These are phyloP conservation scores for Tenebrio molitor DNA, from an alignment of 1,140 invertebrate species.

Conservation along the genomic window DNA sequence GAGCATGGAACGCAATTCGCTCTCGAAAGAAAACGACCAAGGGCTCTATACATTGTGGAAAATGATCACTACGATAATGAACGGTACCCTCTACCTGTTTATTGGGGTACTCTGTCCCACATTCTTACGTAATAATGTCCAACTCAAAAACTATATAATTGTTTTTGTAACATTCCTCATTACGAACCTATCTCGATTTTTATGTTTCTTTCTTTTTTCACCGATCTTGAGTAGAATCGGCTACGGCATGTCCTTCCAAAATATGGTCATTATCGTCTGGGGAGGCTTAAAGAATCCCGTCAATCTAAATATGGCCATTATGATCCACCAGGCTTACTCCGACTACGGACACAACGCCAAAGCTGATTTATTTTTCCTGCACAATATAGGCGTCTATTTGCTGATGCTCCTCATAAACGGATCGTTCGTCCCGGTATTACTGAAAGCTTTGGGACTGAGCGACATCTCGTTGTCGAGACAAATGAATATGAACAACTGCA, in stretches of 20 bases:
- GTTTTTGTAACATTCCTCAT: background rate
- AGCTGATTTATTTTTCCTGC: too few relatives aligned
- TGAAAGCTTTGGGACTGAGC: slow-evolving; percentile 65
- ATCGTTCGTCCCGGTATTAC: slow-evolving; percentile 63
- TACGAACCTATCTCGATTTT: background rate
- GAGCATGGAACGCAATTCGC: too few relatives aligned
- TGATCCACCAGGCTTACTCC: too few relatives aligned
- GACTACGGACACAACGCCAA: too few relatives aligned
- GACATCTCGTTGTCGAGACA: slow-evolving; percentile 67
- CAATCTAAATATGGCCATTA: background rate
- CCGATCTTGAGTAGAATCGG: slow-evolving; percentile 26
- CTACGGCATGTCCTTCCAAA: slow-evolving; percentile 17
- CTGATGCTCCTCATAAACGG: slow-evolving; percentile 66
- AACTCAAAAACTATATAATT: background rate
- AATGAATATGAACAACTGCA: slow-evolving; percentile 68
- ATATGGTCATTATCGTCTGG: slow-evolving; percentile 13
- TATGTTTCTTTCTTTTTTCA: slow-evolving; percentile 1
- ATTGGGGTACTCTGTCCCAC: too few relatives aligned
- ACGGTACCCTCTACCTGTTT: too few relatives aligned
- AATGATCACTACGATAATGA: too few relatives aligned
- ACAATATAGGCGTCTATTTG: slow-evolving; percentile 1
- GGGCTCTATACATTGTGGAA: too few relatives aligned
- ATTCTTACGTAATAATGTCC: too few relatives aligned
- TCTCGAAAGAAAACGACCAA: too few relatives aligned
- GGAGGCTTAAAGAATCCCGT: slow-evolving; percentile 1